Evolutionary conservation across 2,797 vertebrate species (phyloP).

Genomic region (Malacoraja senta): DNA sequence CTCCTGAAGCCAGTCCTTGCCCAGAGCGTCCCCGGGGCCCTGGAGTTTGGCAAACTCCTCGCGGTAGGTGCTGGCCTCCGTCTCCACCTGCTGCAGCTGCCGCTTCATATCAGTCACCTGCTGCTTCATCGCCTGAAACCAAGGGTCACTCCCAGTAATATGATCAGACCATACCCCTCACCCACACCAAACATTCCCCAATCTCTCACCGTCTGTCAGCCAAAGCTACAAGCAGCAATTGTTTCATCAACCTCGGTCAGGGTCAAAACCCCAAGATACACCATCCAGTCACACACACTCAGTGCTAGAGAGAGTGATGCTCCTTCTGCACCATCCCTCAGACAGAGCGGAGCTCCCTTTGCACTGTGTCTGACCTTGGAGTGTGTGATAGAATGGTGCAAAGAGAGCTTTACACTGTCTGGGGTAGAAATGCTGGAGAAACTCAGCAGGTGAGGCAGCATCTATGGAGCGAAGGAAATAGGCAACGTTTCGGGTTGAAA

Average conservation of each 20-base stretch:
- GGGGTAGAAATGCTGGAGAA: no score
- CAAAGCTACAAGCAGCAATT: neutral
- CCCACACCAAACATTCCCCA: neutral
- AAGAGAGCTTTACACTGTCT: no score
- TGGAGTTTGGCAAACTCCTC: neutral
- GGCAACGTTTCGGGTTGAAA: no score
- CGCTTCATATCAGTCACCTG: neutral
- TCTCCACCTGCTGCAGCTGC: neutral
- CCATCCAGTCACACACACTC: neutral
- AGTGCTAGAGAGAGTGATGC: neutral
- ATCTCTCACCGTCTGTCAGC: neutral
- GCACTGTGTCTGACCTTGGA: neutral
- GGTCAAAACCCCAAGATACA: neutral
- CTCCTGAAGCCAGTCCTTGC: conserved; percentile 3
- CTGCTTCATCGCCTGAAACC: conserved; percentile 6
- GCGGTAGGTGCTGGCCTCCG: neutral
- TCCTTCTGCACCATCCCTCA: neutral
- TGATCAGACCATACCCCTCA: neutral
- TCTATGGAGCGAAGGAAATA: no score
- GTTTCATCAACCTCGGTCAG: neutral
- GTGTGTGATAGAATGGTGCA: no score
- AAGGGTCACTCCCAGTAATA: neutral
- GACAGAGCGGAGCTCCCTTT: neutral
- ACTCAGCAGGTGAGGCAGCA: no score
- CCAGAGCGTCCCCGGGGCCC: neutral